Percentiles rank a stretch among this genome's conserved stretches.
phyloP scores from a whole-genome alignment of 37 sponge, comb jelly and placozoan species.

The Petrosia ficiformis region DNA sequence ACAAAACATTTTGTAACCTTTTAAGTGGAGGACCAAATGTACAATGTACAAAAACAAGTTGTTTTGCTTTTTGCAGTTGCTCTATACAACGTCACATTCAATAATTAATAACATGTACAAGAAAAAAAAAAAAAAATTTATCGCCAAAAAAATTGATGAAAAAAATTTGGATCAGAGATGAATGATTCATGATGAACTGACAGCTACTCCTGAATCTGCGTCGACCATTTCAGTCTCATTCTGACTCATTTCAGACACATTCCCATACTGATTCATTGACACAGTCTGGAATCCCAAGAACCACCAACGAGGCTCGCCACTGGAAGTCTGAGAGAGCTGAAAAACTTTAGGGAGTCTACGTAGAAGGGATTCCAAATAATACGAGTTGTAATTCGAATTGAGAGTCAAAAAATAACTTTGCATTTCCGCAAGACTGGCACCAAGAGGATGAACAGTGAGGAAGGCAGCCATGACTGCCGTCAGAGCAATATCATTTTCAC shows the following conservation, averaged over 20 bases:
- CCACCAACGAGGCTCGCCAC: slow-evolving; percentile 65
- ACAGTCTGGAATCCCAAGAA: slow-evolving; percentile 81
- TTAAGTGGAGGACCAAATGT: no score
- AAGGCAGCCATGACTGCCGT: slow-evolving; percentile 60
- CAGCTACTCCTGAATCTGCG: no score
- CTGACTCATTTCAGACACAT: neutral
- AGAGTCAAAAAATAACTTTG: slow-evolving; percentile 57
- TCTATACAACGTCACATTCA: no score
- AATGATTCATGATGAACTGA: no score
- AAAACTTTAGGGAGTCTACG: slow-evolving; percentile 63
- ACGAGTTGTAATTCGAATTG: slow-evolving; percentile 46
- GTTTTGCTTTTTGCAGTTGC: no score
- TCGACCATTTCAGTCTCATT: neutral
- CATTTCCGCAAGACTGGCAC: slow-evolving; percentile 68
- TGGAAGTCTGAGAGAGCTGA: slow-evolving; percentile 37
- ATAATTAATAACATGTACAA: no score
- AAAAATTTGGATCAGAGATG: no score
- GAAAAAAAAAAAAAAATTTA: no score
- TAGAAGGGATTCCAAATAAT: slow-evolving; percentile 69
- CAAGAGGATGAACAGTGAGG: slow-evolving; percentile 80
- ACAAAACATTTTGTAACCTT: no score
- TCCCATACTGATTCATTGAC: neutral
- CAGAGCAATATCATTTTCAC: slow-evolving; percentile 69
- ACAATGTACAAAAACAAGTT: no score
- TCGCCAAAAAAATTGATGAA: no score